Evolutionary conservation across 2,888 invertebrate species (phyloP), one percentile per base, ranked within the genome.

Genomic region (Megalurothrips usitatus): DNA sequence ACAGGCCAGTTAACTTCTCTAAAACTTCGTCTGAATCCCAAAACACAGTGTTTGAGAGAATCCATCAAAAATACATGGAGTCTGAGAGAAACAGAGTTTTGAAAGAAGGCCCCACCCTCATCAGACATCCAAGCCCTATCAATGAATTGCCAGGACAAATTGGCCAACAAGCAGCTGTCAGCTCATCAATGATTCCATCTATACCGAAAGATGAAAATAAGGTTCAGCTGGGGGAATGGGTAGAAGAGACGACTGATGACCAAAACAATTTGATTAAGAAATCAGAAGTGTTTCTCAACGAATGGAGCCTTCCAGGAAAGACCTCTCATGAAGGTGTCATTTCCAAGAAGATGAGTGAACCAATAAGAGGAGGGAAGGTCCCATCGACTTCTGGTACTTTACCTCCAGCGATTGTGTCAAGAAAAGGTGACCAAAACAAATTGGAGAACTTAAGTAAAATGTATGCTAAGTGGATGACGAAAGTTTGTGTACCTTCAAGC

Each of bases 11-110:
- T 58, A 17, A 14, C 17, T 9, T 17, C 58, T 58, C 4, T 19
- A 23, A 23, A 12, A 26, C 26, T 26, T 23, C 68, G 26, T 58
- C 58, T 17, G 68, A 75, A 26, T 26, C 10, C 12, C 68, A 75
- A 26, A 75, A 75, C 12, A 26, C 68, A 75, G 82, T 78, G 81
- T 82, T 6, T 81, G 82, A 63, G 81, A 78, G 68, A 81, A 81
- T 80, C 81, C 81, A 19, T 81, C 80, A 52, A 81, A 81, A 34
- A 68, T 80, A 80, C 81, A 81, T 80, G 81, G 80, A n/a, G 81
- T 81, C 48, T 81, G 79, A 78, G 81, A 81, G 10, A 81, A 81
- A 80, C 80, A 79, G 11, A 81, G 82, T 26, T n/a, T 47, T 75
- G 23, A 75, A 26, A 10, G 68, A 75, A 26, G 68, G 68, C n/a